Evolutionary conservation across 2,113 vertebrate species (phyloP), one percentile per base, ranked within the genome.

Genomic region (Catharus fuscescens): DNA sequence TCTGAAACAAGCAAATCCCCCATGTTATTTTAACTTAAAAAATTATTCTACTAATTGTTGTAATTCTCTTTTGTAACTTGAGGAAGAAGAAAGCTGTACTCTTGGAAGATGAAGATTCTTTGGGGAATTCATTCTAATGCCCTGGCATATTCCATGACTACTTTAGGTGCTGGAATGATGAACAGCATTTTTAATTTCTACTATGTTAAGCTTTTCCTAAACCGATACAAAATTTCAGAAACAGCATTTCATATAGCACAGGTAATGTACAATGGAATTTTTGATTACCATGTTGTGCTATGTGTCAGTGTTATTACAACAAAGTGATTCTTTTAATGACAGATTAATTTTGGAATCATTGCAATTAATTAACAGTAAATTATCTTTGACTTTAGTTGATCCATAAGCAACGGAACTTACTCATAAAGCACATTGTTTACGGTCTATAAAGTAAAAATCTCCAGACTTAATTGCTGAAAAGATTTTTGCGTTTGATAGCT

Each of bases 151-250:
- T 98, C 98, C 71, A 98, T 99, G 98, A 99, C 99, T 26, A 99
- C 98, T 0, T 96, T 99, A 40, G 99, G 98, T 13, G 96, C 98
- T 50, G 95, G 96, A 65, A 99, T 99, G 98, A 98, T 99, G 96
- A 99, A 98, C 96, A 99, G 98, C 42, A 97, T 99, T 90, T 99
- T 99, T 88, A 98, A 97, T 94, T 99, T 99, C 97, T 99, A 99
- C 95, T 99, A 98, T 4, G 98, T 99, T 26, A 99, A 99, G 92
- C 98, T 99, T 34, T 99, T 99, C 91, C 90, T 99, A 56, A 98
- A 98, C 72, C 97, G 94, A 25, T 99, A 99, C 97, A 97, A 97
- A 80, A 98, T 99, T 97, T 98, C 99, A 65, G 98, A 99, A 93
- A 80, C 73, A 66, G 98, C 98, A 4, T 99, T 99, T 96, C 98